Evolutionary conservation across 2,888 invertebrate genomes (phyloP).

Genomic region (Volucella bombylans): DNA sequence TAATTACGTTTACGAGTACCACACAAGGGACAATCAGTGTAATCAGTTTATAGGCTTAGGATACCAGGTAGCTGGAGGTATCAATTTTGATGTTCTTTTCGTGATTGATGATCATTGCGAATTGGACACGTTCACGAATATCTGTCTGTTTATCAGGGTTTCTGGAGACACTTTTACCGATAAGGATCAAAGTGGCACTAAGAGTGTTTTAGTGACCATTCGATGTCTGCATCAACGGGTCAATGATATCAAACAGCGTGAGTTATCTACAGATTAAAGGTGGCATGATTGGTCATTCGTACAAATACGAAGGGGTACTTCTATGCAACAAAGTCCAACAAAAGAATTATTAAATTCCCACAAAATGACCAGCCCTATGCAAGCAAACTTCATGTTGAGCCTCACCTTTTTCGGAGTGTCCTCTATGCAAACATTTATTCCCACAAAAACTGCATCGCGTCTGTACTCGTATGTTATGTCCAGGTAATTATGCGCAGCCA

Average conservation of each 20-base stretch:
- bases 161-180: constrained; percentile 18
- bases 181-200: constrained; percentile 26
- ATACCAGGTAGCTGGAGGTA: constrained; percentile 40
- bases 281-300: too few relatives aligned
- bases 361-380: not conserved
- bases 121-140: constrained; percentile 41
- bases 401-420: constrained; percentile 13
- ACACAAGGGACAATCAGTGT: constrained; percentile 52
- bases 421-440: constrained; percentile 8
- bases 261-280: too few relatives aligned
- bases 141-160: not conserved
- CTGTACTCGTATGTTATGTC: not conserved
- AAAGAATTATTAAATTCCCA: too few relatives aligned
- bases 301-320: too few relatives aligned
- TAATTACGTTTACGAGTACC: constrained; percentile 38
- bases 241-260: not conserved
- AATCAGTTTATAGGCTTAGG: constrained; percentile 56
- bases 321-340: too few relatives aligned
- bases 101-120: constrained; percentile 14
- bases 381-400: not conserved
- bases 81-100: constrained; percentile 35
- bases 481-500: constrained; percentile 43
- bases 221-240: not conserved
- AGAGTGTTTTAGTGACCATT: constrained; percentile 21
- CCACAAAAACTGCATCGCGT: constrained; percentile 20